Percentiles rank a stretch among this genome's conserved stretches.
Conservation (phyloP, 2,888 invertebrate genomes). For the Poecilobothrus nobilitatus region DNA sequence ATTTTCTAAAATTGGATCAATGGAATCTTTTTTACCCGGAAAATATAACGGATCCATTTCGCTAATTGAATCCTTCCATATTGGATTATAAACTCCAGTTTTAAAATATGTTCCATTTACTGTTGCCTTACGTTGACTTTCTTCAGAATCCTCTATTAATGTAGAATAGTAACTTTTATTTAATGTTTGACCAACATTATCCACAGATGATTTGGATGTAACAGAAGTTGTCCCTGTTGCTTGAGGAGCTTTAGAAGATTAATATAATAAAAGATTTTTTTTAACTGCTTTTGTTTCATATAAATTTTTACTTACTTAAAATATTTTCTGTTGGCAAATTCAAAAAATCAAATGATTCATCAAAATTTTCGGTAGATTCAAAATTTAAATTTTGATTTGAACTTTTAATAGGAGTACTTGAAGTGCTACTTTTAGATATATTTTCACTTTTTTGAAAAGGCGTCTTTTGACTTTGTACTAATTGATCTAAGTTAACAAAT, state of each 20-base stretch:
- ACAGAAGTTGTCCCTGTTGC: no score
- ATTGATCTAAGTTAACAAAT: slow-evolving; percentile 51
- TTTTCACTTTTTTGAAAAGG: slow-evolving; percentile 31
- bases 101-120: slow-evolving; percentile 41
- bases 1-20: slow-evolving; percentile 14
- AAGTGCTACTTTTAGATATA: slow-evolving; percentile 22
- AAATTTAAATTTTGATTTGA: slow-evolving; percentile 7
- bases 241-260: no score
- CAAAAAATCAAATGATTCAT: slow-evolving; percentile 30
- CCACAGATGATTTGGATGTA: neutral
- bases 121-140: slow-evolving; percentile 33
- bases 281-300: no score
- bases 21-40: slow-evolving; percentile 13
- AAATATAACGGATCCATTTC: neutral
- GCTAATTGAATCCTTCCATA: slow-evolving; percentile 30
- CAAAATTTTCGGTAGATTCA: slow-evolving; percentile 18
- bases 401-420: slow-evolving; percentile 26
- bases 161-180: slow-evolving; percentile 35
- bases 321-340: slow-evolving; percentile 23
- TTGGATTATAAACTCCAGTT: slow-evolving; percentile 41
- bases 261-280: no score
- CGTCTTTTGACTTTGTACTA: slow-evolving; percentile 40
- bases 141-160: slow-evolving; percentile 40
- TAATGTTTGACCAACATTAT: neutral
- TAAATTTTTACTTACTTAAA: no score